These are phyloP conservation scores for Bombus sylvicola DNA, from an alignment of 1,140 invertebrate species.

Conservation along the genomic window DNA sequence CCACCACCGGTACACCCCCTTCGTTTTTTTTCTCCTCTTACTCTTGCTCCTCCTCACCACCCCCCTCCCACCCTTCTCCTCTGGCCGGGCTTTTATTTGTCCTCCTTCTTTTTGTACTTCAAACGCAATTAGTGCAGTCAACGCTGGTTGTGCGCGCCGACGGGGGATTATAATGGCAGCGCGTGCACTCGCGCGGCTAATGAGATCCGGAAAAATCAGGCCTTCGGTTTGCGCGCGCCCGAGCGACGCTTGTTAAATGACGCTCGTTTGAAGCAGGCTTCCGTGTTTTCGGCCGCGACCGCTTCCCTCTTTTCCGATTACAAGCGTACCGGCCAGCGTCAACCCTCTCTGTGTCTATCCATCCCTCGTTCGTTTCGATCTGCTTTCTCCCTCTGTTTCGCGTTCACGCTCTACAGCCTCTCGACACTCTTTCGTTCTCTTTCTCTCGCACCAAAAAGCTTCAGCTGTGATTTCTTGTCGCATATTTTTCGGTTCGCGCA, in stretches of 20 bases:
- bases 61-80: background rate
- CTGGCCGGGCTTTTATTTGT: constrained; percentile 50
- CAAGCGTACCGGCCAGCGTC: constrained; percentile 32
- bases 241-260: constrained; percentile 66
- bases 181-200: constrained; percentile 66
- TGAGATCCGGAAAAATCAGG: constrained; percentile 70
- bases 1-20: background rate
- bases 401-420: background rate
- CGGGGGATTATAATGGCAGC: constrained; percentile 65
- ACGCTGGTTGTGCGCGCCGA: constrained; percentile 60
- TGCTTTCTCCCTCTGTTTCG: background rate
- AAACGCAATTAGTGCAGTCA: constrained; percentile 71
- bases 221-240: constrained; percentile 64
- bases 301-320: constrained; percentile 55
- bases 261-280: constrained; percentile 64
- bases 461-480: constrained; percentile 42
- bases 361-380: background rate
- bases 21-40: background rate
- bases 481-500: constrained; percentile 26
- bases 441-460: background rate
- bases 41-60: background rate
- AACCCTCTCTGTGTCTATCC: background rate
- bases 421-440: background rate
- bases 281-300: constrained; percentile 59
- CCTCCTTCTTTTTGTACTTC: constrained; percentile 63